Conservation (phyloP, 2,888 invertebrate genomes). For the Eupithecia tripunctaria region DNA sequence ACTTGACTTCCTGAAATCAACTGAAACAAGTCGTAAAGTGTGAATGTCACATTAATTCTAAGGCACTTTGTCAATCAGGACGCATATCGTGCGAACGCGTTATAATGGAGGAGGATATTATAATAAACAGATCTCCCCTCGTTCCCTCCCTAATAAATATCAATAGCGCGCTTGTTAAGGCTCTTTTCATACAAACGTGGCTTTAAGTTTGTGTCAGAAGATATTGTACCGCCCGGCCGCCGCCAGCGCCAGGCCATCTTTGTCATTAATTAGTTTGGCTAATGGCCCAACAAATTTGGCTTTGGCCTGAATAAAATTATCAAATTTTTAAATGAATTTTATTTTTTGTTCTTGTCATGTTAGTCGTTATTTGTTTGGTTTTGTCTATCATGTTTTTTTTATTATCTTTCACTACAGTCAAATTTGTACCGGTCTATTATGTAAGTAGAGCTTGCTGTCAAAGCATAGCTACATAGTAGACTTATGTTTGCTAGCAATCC, state of each 20-base stretch:
- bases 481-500: neutral
- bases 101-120: constrained; percentile 82
- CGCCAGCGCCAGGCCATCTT: too few species aligned
- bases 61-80: constrained; percentile 68
- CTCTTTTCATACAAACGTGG: constrained; percentile 10
- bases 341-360: too few species aligned
- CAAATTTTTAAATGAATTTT: neutral
- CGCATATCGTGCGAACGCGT: constrained; percentile 80
- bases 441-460: neutral
- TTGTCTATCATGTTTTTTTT: neutral
- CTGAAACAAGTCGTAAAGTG: neutral
- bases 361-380: neutral
- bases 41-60: constrained; percentile 21
- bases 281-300: too few species aligned
- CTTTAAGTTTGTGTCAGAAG: neutral
- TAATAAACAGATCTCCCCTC: constrained; percentile 83
- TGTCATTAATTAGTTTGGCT: too few species aligned
- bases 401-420: neutral
- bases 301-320: neutral
- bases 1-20: neutral
- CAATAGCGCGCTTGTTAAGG: constrained; percentile 58
- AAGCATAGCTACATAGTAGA: neutral
- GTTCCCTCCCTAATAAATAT: constrained; percentile 81
- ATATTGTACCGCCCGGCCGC: too few species aligned
- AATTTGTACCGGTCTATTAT: neutral